These are phyloP conservation scores for Styela clava DNA, from an alignment of 23 tunicate species.

Conservation along the genomic window DNA sequence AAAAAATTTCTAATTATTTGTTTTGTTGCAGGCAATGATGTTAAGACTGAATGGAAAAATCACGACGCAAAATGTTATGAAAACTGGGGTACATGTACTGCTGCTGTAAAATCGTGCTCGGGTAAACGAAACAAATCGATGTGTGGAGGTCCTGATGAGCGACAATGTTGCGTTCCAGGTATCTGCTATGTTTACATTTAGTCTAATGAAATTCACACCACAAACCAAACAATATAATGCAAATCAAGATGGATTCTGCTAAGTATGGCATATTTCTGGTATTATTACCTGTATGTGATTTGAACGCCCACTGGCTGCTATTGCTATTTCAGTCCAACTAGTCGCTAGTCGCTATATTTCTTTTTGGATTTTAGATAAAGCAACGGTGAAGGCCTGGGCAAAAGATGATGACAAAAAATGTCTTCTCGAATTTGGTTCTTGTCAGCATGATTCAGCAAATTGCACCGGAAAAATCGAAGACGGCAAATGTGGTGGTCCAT, in stretches of 20 bases:
- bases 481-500: constrained; percentile 34
- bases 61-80: constrained; percentile 27
- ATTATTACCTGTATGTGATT: too few species aligned
- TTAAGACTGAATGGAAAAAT: constrained; percentile 27
- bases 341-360: too few species aligned
- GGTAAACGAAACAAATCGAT: constrained; percentile 22
- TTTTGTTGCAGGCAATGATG: constrained; percentile 23
- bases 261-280: too few species aligned
- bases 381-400: constrained; percentile 10
- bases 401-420: constrained; percentile 12
- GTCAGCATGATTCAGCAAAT: constrained; percentile 10
- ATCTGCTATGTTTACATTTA: not conserved
- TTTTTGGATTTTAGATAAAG: constrained; percentile 6
- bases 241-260: too few species aligned
- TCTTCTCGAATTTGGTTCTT: constrained; percentile 16
- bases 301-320: too few species aligned
- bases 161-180: constrained; percentile 56
- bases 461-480: constrained; percentile 28
- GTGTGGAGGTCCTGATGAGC: constrained; percentile 47
- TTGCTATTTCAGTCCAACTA: too few species aligned
- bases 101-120: constrained; percentile 13
- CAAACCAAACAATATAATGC: too few species aligned
- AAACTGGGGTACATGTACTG: constrained; percentile 36
- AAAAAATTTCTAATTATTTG: too few species aligned
- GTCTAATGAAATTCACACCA: not conserved